Conservation (phyloP, 1,140 invertebrate species). For the Elysia chlorotica region DNA sequence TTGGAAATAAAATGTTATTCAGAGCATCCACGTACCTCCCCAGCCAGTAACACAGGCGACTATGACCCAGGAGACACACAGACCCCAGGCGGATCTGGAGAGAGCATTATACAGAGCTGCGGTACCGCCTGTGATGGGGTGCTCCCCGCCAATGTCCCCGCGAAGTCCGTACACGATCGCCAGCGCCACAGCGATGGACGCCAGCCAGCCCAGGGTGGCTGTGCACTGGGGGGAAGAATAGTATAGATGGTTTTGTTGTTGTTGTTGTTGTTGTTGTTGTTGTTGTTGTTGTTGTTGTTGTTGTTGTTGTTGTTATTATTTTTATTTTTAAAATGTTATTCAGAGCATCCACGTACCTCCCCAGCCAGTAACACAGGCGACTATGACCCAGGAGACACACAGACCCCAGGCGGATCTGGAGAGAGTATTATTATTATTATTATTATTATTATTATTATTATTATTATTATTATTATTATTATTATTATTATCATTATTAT, state of each 20-base stretch:
- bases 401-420: conserved; percentile 57
- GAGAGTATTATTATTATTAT: conserved; percentile 50
- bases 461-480: too few relatives aligned
- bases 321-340: too few relatives aligned
- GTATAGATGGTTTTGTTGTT: too few relatives aligned
- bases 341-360: conserved; percentile 45
- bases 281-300: too few relatives aligned
- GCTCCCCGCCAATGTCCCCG: conserved; percentile 26
- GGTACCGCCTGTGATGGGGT: conserved; percentile 20
- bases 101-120: conserved; percentile 54
- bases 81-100: conserved; percentile 55
- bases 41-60: conserved; percentile 57
- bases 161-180: conserved; percentile 42
- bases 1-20: too few relatives aligned
- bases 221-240: too few relatives aligned
- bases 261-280: too few relatives aligned
- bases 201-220: too few relatives aligned
- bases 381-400: conserved; percentile 63
- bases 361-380: conserved; percentile 55
- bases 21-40: conserved; percentile 44
- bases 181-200: conserved; percentile 10
- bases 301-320: too few relatives aligned
- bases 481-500: too few relatives aligned
- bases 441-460: too few relatives aligned
- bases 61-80: conserved; percentile 62